phyloP scores from a whole-genome alignment of 2,797 vertebrate species.

The Sebastolobus altivelis region DNA sequence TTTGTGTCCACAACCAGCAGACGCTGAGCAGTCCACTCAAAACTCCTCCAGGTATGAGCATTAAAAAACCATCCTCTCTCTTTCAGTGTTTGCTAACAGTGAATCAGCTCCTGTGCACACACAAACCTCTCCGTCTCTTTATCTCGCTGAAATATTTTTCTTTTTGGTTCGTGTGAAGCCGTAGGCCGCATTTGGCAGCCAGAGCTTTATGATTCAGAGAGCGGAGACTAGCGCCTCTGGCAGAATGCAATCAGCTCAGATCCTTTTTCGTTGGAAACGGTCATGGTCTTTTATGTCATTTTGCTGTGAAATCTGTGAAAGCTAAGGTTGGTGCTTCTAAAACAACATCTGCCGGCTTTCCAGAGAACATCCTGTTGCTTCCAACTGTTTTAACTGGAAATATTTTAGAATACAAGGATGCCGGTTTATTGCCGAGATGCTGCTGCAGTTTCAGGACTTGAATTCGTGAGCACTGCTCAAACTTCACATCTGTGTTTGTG shows the following conservation, averaged over 20 bases:
- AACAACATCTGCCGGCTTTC: background rate
- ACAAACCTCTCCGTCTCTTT: background rate
- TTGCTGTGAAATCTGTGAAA: constrained; percentile 13
- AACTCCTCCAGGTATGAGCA: background rate
- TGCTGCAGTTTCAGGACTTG: constrained; percentile 12
- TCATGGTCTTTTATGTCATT: background rate
- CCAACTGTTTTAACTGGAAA: background rate
- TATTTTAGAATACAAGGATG: background rate
- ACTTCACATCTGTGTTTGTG: background rate
- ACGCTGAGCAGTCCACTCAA: constrained; percentile 1
- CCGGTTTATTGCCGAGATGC: background rate
- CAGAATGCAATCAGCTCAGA: constrained; percentile 1
- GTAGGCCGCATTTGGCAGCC: constrained; percentile 2
- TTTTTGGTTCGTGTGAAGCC: background rate
- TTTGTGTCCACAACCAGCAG: constrained; percentile 17
- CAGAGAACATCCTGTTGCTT: constrained; percentile 7
- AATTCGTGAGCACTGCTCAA: constrained; percentile 26
- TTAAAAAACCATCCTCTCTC: background rate
- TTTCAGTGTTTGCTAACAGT: constrained; percentile 13
- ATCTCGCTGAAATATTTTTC: background rate
- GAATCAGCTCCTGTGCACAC: background rate
- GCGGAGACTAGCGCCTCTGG: background rate
- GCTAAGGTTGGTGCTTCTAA: background rate
- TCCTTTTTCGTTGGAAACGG: constrained; percentile 1
- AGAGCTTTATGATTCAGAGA: background rate